Base-by-base conservation (phyloP, 2,888 invertebrate genomes). In the Yponomeuta sedellus region DNA sequence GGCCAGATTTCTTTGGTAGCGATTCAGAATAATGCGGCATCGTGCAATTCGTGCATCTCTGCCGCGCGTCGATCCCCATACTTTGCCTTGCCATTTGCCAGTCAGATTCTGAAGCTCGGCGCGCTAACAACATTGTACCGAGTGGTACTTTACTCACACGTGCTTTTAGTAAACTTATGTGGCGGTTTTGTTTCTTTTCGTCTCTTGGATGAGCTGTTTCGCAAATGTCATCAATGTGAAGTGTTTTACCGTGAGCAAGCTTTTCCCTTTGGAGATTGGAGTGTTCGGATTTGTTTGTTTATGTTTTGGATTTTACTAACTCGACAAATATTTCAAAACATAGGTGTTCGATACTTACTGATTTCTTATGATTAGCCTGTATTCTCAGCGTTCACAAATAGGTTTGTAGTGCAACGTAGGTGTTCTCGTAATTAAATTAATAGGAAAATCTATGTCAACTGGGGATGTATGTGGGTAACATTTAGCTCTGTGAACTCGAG, bases 11-110 rank as follows among this genome's bases (percentile, higher is more conserved):
- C 16, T 16, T 52, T 52, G 44, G 1, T 12, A 16, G 44, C 12
- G 3, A 52, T 4, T 52, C 44, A 52, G 44, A 52, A 52, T 5
- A 16, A 16, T 22, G 25, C 20, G 59, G 72, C 68, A 40, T 25
- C 66, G 80, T 78, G 81, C 85, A 85, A 86, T 85, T 25, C 66
- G 80, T 78, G 81, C 85, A 85, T 87, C 85, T 86, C 82, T 72
- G 68, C 73, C 72, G 72, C 73, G 74, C 73, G 16, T 52, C 16
- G 16, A 12, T 16, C 12, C 44, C 2, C 44, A 16, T 16, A 52
- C 16, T 52, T 52, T 16, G 44, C 16, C 44, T 34, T 34, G 34
- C 34, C 10, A 34, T 34, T 34, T 16, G 44, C 16, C 44, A 52
- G 44, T 52, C 44, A 52, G 44, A 52, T 52, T 52, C 44, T 52